Conservation (phyloP, 2,797 vertebrate genomes). For the Enteromius treurensis region DNA sequence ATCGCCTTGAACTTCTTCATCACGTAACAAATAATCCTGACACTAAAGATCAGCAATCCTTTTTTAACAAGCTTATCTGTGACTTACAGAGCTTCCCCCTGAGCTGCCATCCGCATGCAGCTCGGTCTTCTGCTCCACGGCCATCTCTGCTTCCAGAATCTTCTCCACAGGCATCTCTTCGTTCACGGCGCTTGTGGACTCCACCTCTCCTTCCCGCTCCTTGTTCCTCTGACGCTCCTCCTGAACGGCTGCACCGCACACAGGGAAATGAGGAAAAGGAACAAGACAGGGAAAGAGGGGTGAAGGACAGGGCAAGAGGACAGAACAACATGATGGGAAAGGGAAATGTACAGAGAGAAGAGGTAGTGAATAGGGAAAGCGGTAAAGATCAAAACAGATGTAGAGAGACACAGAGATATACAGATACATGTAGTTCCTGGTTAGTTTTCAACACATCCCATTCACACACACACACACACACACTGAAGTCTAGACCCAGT, state of each 20-base stretch:
- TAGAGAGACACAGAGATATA: conserved; percentile 57
- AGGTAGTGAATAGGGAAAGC: conserved; percentile 12
- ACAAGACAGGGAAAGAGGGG: not conserved
- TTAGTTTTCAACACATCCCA: conserved; percentile 59
- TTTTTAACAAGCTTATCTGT: not conserved
- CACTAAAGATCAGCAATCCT: not conserved
- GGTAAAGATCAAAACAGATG: conserved; percentile 35
- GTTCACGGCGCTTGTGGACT: conserved; percentile 82
- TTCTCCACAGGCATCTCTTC: conserved; percentile 96
- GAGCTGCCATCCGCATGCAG: conserved; percentile 86
- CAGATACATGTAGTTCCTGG: conserved; percentile 61
- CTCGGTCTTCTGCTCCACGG: conserved; percentile 93
- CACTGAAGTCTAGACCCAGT: not conserved
- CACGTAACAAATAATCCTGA: not conserved
- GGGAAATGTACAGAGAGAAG: conserved; percentile 10
- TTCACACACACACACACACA: conserved; percentile 38
- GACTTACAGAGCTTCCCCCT: conserved; percentile 87
- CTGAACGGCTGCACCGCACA: conserved; percentile 83
- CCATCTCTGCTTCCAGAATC: conserved; percentile 91
- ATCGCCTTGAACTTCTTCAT: not conserved
- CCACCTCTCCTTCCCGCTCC: conserved; percentile 84
- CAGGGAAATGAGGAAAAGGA: conserved; percentile 31
- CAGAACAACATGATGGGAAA: not conserved
- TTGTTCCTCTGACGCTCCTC: conserved; percentile 91
- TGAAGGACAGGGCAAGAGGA: conserved; percentile 9